Conservation (phyloP, 2,888 invertebrate genomes). For the Macrosiphum euphorbiae region DNA sequence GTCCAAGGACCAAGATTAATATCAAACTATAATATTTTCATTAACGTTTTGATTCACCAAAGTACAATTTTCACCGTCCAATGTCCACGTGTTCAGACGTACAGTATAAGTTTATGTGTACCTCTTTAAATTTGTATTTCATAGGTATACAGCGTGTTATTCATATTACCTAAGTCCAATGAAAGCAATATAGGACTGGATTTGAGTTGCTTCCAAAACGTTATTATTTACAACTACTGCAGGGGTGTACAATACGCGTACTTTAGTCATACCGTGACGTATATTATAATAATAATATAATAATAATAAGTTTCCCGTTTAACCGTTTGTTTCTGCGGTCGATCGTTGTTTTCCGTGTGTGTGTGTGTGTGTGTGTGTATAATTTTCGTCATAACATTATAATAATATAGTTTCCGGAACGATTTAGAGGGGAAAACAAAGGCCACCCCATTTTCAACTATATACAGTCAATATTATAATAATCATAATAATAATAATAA, state of each 20-base stretch:
- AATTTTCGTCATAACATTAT: constrained; percentile 1
- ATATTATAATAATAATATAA: background rate
- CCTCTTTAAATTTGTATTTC: background rate
- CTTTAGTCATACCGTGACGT: background rate
- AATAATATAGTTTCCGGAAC: constrained; percentile 26
- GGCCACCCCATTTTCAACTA: constrained; percentile 15
- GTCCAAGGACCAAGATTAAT: background rate
- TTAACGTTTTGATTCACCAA: background rate
- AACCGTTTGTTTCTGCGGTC: constrained; percentile 23
- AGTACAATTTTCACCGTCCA: background rate
- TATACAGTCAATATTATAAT: too few relatives aligned
- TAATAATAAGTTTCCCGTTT: background rate
- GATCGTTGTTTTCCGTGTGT: constrained; percentile 23
- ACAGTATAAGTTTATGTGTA: background rate
- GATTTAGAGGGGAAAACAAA: constrained; percentile 28
- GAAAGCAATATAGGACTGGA: background rate
- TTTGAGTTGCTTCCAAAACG: background rate
- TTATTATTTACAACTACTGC: background rate
- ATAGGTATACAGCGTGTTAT: background rate
- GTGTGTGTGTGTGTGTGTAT: constrained; percentile 16
- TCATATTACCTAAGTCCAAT: background rate
- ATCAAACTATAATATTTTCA: background rate
- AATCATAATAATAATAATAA: background rate
- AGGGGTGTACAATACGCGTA: background rate
- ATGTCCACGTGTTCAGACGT: background rate